phyloP scores from a whole-genome alignment of 2,888 invertebrate genomes.

The Sicus ferrugineus region DNA sequence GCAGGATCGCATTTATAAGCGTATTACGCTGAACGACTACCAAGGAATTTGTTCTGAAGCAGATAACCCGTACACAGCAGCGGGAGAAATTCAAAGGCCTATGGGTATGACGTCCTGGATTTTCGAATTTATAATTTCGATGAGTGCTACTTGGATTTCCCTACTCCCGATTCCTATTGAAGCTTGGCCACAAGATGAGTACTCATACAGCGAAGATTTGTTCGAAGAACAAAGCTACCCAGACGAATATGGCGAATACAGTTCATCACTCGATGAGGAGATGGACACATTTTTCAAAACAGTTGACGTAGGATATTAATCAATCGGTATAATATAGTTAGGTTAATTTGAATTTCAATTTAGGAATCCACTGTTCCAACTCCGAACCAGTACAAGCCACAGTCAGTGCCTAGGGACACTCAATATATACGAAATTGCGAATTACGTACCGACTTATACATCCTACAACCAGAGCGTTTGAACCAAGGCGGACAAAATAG shows the following conservation, averaged over 20 bases:
- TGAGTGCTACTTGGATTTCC: constrained; percentile 60
- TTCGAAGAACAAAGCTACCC: constrained; percentile 61
- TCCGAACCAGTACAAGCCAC: constrained; percentile 58
- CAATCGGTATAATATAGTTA: neutral
- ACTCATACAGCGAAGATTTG: constrained; percentile 58
- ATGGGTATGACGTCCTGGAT: constrained; percentile 57
- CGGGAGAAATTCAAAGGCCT: constrained; percentile 55
- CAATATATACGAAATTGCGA: constrained; percentile 81
- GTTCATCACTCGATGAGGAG: constrained; percentile 59
- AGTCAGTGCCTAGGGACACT: constrained; percentile 64
- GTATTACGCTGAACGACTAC: constrained; percentile 86
- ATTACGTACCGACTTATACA: constrained; percentile 86
- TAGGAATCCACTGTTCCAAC: constrained; percentile 62
- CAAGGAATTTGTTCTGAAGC: constrained; percentile 84
- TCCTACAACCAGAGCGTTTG: constrained; percentile 80
- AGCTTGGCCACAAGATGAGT: constrained; percentile 63
- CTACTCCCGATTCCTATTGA: constrained; percentile 56
- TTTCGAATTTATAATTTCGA: constrained; percentile 57
- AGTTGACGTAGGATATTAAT: constrained; percentile 54
- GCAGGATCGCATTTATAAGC: constrained; percentile 88
- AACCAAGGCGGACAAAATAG: constrained; percentile 81
- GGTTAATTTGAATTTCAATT: neutral
- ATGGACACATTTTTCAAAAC: constrained; percentile 61
- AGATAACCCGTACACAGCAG: constrained; percentile 67
- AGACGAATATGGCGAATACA: constrained; percentile 63